Evolutionary conservation across 64 coral and sea anemone species (phyloP).

Genomic region (Porites lutea): DNA sequence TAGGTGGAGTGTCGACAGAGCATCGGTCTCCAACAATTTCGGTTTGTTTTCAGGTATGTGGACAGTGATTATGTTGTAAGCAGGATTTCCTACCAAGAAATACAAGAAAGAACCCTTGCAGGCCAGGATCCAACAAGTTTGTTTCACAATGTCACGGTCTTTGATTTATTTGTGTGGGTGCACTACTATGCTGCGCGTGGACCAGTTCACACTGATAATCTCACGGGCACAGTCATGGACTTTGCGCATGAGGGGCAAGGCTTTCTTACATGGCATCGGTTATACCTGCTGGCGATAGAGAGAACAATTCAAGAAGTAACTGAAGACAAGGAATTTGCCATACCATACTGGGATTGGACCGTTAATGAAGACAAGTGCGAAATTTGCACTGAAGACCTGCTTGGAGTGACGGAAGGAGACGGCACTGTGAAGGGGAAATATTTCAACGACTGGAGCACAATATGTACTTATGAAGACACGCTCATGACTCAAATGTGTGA

Average conservation of each 20-base stretch:
- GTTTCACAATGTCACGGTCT: slow-evolving; percentile 56
- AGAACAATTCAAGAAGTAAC: slow-evolving; percentile 58
- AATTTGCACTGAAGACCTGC: slow-evolving; percentile 59
- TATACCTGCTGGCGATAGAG: slow-evolving; percentile 72
- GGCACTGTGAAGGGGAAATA: slow-evolving; percentile 66
- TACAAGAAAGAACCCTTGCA: slow-evolving; percentile 20
- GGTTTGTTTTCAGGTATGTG: slow-evolving; percentile 33
- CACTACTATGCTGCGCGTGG: slow-evolving; percentile 77
- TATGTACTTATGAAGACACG: slow-evolving; percentile 38
- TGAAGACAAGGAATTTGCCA: slow-evolving; percentile 51
- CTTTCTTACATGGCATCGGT: slow-evolving; percentile 84
- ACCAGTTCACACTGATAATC: slow-evolving; percentile 42
- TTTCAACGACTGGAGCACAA: slow-evolving; percentile 68
- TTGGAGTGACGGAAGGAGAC: slow-evolving; percentile 38
- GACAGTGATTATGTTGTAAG: slow-evolving; percentile 69
- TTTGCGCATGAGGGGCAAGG: slow-evolving; percentile 82
- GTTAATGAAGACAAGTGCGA: slow-evolving; percentile 14
- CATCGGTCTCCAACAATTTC: too few relatives aligned
- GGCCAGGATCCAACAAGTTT: slow-evolving; percentile 19
- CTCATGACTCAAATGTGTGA: background rate
- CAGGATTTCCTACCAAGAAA: slow-evolving; percentile 48
- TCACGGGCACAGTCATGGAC: slow-evolving; percentile 29
- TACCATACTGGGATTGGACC: slow-evolving; percentile 88
- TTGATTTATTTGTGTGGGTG: slow-evolving; percentile 79
- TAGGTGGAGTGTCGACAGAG: background rate